phyloP scores from a whole-genome alignment of 2,797 vertebrate species.

The Onychomys torridus region DNA sequence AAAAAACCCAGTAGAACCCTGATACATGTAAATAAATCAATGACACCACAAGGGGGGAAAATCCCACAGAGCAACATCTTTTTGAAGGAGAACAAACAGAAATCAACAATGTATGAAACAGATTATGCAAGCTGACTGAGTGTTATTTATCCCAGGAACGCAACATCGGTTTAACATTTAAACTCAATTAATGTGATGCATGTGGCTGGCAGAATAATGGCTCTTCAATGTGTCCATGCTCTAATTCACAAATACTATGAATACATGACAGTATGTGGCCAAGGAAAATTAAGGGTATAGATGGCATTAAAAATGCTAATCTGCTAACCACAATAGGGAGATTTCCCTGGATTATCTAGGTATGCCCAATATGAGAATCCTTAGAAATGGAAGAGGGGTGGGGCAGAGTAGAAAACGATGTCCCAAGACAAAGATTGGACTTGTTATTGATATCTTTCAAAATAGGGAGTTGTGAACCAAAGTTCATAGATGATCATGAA shows the following conservation, averaged over 20 bases:
- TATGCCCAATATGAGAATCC: neutral
- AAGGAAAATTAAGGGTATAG: neutral
- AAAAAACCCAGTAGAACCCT: neutral
- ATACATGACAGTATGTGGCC: neutral
- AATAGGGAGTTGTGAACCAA: neutral
- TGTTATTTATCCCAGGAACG: constrained; percentile 1
- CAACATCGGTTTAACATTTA: constrained; percentile 24
- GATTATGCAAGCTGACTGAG: neutral
- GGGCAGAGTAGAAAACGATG: neutral
- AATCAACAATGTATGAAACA: neutral
- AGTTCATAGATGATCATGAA: neutral
- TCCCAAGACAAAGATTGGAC: neutral
- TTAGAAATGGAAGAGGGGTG: neutral
- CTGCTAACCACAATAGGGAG: neutral
- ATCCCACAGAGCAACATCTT: neutral
- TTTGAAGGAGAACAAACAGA: neutral
- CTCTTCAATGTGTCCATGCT: neutral
- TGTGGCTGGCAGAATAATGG: neutral
- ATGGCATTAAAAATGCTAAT: constrained; percentile 17
- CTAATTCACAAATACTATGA: neutral
- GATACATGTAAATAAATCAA: neutral
- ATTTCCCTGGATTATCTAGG: neutral
- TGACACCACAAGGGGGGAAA: neutral
- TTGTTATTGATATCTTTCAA: neutral
- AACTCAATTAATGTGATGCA: constrained; percentile 8